These are phyloP conservation scores for Lysiphlebus fabarum DNA, from an alignment of 1,140 invertebrate genomes.

Conservation along the genomic window DNA sequence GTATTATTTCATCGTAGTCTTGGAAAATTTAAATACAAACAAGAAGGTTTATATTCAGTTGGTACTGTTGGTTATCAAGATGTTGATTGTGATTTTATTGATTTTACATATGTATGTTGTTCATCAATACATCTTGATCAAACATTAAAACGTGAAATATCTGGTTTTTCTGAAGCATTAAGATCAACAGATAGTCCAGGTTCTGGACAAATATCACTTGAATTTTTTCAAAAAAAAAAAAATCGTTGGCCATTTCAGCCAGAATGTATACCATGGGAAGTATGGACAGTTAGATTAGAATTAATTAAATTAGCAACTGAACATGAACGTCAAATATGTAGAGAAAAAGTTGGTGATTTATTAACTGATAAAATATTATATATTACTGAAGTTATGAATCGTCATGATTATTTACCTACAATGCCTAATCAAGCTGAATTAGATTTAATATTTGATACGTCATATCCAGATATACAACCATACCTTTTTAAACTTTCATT, in stretches of 20 bases:
- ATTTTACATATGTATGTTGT: slow-evolving; percentile 95
- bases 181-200: slow-evolving; percentile 70
- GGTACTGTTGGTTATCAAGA: slow-evolving; percentile 93
- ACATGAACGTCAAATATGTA: slow-evolving; percentile 80
- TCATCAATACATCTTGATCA: slow-evolving; percentile 75
- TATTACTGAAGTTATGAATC: slow-evolving; percentile 92
- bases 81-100: slow-evolving; percentile 95
- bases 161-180: slow-evolving; percentile 80
- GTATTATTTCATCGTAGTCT: slow-evolving; percentile 90
- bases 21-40: slow-evolving; percentile 93
- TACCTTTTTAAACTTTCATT: slow-evolving; percentile 89
- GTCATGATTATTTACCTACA: slow-evolving; percentile 92
- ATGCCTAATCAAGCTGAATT: slow-evolving; percentile 90
- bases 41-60: slow-evolving; percentile 90
- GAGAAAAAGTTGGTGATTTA: slow-evolving; percentile 87
- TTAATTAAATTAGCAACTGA: slow-evolving; percentile 82
- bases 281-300: slow-evolving; percentile 91
- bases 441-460: slow-evolving; percentile 91
- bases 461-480: slow-evolving; percentile 88
- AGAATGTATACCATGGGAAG: slow-evolving; percentile 94
- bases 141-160: slow-evolving; percentile 76
- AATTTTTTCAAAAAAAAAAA: slow-evolving; percentile 92
- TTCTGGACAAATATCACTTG: slow-evolving; percentile 84
- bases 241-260: slow-evolving; percentile 82
- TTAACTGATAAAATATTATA: slow-evolving; percentile 90